Conservation (phyloP, 2,113 vertebrate species). For the Arenaria interpres region DNA sequence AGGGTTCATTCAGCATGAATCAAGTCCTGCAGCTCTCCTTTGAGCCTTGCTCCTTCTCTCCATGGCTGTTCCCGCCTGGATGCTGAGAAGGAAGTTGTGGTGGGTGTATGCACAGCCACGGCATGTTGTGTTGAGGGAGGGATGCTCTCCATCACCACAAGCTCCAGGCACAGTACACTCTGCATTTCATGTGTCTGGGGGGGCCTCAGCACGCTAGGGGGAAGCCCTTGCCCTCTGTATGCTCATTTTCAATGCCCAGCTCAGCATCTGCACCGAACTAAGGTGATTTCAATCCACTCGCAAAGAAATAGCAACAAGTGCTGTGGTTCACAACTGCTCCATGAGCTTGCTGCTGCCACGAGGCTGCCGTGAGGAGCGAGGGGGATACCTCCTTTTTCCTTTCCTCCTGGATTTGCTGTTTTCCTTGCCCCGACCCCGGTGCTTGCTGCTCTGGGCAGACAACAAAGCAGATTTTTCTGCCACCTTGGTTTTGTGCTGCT, state of each 20-base stretch:
- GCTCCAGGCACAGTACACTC: not conserved
- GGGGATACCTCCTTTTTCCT: not conserved
- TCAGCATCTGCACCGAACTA: not conserved
- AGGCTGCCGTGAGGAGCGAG: not conserved
- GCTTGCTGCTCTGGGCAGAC: rapidly evolving
- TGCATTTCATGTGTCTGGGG: not conserved
- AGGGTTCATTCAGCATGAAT: not conserved
- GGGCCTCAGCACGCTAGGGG: not conserved
- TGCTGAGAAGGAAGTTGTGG: rapidly evolving
- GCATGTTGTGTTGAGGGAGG: not conserved
- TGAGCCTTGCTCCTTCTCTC: not conserved
- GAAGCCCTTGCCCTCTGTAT: not conserved
- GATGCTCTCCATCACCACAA: not conserved
- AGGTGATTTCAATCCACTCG: not conserved
- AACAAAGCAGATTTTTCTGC: not conserved
- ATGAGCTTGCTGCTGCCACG: not conserved
- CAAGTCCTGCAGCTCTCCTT: not conserved
- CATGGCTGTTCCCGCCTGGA: not conserved
- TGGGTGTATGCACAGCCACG: rapidly evolving
- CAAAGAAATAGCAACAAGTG: not conserved
- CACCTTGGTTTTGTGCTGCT: not conserved
- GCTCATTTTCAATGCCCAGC: not conserved
- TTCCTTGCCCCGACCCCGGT: rapidly evolving
- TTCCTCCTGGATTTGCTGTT: not conserved
- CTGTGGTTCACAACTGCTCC: not conserved